Evolutionary conservation across 2,888 invertebrate species (phyloP), one percentile per base, ranked within the genome.

Genomic region (Lepidocyrtinus sp.): DNA sequence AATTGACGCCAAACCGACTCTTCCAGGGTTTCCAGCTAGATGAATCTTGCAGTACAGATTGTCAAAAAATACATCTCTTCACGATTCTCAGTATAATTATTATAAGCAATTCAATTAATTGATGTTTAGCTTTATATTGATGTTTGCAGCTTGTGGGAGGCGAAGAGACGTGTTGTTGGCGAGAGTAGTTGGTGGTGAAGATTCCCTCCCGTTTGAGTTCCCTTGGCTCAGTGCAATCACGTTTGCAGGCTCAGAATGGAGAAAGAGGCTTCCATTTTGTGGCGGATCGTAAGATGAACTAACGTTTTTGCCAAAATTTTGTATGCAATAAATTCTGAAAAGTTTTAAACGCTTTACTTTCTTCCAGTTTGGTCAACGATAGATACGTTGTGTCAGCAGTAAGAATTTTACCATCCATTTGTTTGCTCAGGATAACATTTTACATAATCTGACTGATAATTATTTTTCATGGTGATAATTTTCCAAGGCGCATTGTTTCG

Each of bases 191-290:
- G 73, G 73, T 21, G 73, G 73, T 3, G 27, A 50, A 3, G 26
- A 19, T 1, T 63, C 64, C 2, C 24, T 46, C 1, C 22, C 17
- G 50, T 15, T 12, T 55, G 64, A 73, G 36, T 73, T 73, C 26
- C 73, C 73, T 9, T 73, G 73, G 73, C 22, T 64, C 21, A 64
- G 50, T 45, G 64, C 64, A 1, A 26, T 73, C 1, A 64, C 64
- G 2, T 73, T 64, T 26, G 36, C 36, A 5, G 36, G 27, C n/a
- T 24, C 15, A 17, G 0, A 17, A 26, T 3, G 1, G 1, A 0
- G 1, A 12, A 17, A 19, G 15, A 45, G 73, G 21, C 46, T 24
- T 7, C 64, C 64, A 1, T 73, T 73, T 24, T 73, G 73, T 22
- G 73, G 73, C 5, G 63, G 64, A 1, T 26, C 63, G 7, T 73